A percentile compares a stretch with the other conserved stretches of the same genome.
Conservation (phyloP, 2,113 vertebrate genomes). For the Physeter macrocephalus region DNA sequence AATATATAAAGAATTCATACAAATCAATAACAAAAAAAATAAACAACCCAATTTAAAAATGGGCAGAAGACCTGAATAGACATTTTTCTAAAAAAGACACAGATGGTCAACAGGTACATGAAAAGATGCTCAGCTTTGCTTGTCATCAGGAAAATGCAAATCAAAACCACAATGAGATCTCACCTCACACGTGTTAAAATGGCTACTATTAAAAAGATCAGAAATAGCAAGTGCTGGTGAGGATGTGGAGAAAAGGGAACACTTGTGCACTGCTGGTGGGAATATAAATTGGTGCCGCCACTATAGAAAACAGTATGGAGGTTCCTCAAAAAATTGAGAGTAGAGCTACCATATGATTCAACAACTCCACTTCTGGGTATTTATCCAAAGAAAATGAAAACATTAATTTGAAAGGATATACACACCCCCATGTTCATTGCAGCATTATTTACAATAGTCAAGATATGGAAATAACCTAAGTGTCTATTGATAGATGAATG, state of each 20-base stretch:
- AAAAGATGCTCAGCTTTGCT: neutral
- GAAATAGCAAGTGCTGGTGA: neutral
- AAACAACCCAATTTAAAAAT: neutral
- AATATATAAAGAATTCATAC: neutral
- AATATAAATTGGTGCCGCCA: neutral
- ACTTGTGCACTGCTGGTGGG: neutral
- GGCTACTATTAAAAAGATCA: neutral
- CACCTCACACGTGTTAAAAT: neutral
- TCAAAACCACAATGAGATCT: neutral
- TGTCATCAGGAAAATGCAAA: neutral
- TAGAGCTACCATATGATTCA: neutral
- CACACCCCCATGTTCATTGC: neutral
- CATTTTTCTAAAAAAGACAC: neutral
- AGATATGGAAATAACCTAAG: neutral
- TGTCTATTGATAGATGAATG: neutral
- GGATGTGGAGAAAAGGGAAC: neutral
- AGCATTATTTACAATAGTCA: neutral
- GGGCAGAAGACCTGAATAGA: neutral
- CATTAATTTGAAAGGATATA: neutral
- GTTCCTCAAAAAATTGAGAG: neutral
- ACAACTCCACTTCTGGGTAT: neutral
- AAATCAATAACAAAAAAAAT: neutral
- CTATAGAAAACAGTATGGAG: neutral
- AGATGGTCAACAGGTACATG: neutral
- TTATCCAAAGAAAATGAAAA: neutral